Evolutionary conservation across 2,888 invertebrate genomes (phyloP), one percentile per base, ranked within the genome.

Genomic region (Frankliniella intonsa): DNA sequence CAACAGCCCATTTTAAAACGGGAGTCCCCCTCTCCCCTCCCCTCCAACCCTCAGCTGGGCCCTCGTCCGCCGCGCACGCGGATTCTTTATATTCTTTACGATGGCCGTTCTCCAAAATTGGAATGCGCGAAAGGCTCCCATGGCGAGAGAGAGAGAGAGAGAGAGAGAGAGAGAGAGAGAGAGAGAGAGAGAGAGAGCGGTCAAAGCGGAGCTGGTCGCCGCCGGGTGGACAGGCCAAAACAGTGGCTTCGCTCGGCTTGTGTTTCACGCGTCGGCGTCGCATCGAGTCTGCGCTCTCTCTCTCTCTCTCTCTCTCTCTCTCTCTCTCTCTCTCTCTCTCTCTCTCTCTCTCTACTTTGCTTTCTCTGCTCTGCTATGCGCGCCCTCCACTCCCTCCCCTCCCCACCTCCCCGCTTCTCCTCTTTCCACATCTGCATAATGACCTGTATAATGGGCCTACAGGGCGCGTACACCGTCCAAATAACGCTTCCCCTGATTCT

Each of bases 361-460:
- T 69, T 69, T 69, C 69, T 69, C 69, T 22, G 38, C 38, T 38
- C 38, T 38, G 38, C 38, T 38, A 38, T 38, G 38, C 69, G 69
- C 69, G 22, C 69, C 69, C 69, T 11, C 19, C 19, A 62, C 62
- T 17, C 62, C 12, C 55, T 62, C 62, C 11, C 11, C 62, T 17
- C 62, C 11, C 62, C 38, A 38, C 38, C 38, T 38, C 38, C 62
- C 62, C 55, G 9, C 55, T 17, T 55, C 55, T 55, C 55, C 55
- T 55, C 62, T n/a, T 62, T 22, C 69, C 11, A 69, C 69, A 69
- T 69, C 69, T 69, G 69, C 69, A 69, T 69, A 69, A 69, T 69
- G 69, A 69, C 69, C 69, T 69, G 69, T 69, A 69, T 76, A 76
- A 76, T 76, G 69, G 69, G 62, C 14, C 62, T 22, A 25, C 69